phyloP scores from a whole-genome alignment of 1,140 invertebrate genomes.

The Lamellibrachia luymesi region DNA sequence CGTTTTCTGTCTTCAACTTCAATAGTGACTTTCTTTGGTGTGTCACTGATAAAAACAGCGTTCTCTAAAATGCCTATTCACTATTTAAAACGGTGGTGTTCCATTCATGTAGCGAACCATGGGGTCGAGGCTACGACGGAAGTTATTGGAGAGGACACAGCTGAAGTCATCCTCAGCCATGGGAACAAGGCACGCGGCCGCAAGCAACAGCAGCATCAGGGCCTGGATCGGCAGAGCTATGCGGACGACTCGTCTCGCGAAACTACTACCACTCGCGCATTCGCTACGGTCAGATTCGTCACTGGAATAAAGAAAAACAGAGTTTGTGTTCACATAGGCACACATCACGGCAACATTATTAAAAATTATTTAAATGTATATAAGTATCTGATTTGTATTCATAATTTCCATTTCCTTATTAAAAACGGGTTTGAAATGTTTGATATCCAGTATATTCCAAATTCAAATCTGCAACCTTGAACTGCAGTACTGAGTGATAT shows the following conservation, averaged over 20 bases:
- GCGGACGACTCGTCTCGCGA: constrained; percentile 81
- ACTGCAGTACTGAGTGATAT: not conserved
- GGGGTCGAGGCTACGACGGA: constrained; percentile 75
- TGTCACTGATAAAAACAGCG: not conserved
- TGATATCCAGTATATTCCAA: too few relatives aligned
- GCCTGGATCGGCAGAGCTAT: constrained; percentile 89
- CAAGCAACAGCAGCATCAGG: constrained; percentile 81
- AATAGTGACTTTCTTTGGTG: not conserved
- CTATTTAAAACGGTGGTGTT: constrained; percentile 75
- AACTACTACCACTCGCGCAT: constrained; percentile 64
- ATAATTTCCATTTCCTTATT: not conserved
- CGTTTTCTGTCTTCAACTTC: not conserved
- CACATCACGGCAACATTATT: not conserved
- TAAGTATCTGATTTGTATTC: too few relatives aligned
- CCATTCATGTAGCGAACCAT: constrained; percentile 84
- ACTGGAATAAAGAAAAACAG: not conserved
- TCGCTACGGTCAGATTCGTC: not conserved
- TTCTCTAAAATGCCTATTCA: not conserved
- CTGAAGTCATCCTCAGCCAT: constrained; percentile 81
- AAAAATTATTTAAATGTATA: not conserved
- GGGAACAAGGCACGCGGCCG: constrained; percentile 82
- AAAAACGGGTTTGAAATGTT: too few relatives aligned
- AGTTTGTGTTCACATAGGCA: not conserved
- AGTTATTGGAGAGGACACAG: constrained; percentile 78
- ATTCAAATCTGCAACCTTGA: too few relatives aligned